Base-by-base conservation (phyloP, 2,888 invertebrate genomes). In the Drosophila subsilvestris region DNA sequence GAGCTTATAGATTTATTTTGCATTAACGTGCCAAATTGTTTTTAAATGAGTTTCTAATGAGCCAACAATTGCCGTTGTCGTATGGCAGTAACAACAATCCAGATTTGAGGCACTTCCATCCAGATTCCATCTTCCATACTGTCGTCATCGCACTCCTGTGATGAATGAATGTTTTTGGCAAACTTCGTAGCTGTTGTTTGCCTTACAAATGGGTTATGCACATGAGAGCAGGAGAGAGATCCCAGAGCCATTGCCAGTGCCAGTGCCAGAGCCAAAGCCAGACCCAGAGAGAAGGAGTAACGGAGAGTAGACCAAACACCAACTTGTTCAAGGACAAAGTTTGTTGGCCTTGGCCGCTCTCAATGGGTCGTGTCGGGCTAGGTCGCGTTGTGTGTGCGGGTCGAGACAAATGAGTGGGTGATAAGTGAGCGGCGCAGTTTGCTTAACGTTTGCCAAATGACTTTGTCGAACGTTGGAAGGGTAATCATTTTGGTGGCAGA, bases 11-110 rank as follows among this genome's bases (percentile, higher is more conserved):
- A 88, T 88, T 85, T 85, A 85, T 80, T 86, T 88, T 84, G 89
- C 87, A 88, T 85, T 88, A 85, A 80, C 84, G 81, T 86, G 81
- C 87, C 89, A 86, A 86, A 86, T 86, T 86, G 86, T 86, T 86
- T 86, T 89, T 86, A 86, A 87, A 86, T 86, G 86, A 89, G 86
- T 84, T 86, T 86, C 86, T 89, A 86, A 86, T 89, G 86, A 85
- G 84, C 73, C 79, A 80, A 80, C 87, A 88, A 88, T 88, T 79
- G 81, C 63, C 67, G 60, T 50, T 77, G 73, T 76, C 70, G 63
- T 73, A 65, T 54, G 59, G 14, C 62, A 62, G 60, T 75, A 55
- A 58, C 60, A 76, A 27, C 29, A 65, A 65, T 49, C 53, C 61
- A 47, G 55, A 70, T 51, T 72, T 62, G 53, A 44, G 58, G 48